Evolutionary conservation across 1,140 invertebrate species (phyloP).

Genomic region (Coelopa frigida): DNA sequence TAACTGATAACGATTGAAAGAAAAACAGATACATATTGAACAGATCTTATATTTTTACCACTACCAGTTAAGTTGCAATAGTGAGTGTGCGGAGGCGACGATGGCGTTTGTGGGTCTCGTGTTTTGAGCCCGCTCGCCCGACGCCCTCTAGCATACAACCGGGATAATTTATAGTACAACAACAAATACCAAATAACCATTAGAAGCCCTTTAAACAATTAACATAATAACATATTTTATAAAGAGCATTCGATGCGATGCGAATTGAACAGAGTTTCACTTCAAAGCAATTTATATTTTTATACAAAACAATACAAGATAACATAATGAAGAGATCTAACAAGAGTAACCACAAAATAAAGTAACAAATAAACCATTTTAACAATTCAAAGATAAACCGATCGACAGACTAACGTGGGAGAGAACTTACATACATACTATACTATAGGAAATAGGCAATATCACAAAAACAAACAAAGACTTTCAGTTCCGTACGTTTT

Average conservation of each 20-base stretch:
- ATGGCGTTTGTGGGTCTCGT: no score
- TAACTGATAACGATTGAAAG: constrained; percentile 3
- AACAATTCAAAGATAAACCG: no score
- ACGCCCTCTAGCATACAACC: constrained; percentile 33
- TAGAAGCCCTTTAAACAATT: constrained; percentile 2
- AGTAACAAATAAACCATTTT: no score
- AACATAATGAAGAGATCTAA: no score
- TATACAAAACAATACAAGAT: constrained; percentile 26
- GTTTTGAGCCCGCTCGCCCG: constrained; percentile 16
- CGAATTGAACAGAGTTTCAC: no score
- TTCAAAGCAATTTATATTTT: constrained; percentile 45
- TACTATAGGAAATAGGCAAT: no score
- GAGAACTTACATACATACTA: no score
- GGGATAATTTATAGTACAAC: constrained; percentile 47
- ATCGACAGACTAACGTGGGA: no score
- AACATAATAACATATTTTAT: neutral
- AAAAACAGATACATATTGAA: no score
- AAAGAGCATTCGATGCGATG: constrained; percentile 7
- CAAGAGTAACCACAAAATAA: constrained; percentile 12
- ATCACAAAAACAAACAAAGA: no score
- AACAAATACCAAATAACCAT: constrained; percentile 27
- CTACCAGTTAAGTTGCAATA: constrained; percentile 39
- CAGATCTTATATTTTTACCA: no score
- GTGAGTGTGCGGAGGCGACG: constrained; percentile 20
- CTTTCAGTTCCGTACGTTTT: no score